A percentile compares a stretch with the other conserved stretches of the same genome.
Conservation (phyloP, 2,113 vertebrate genomes). For the Ceuthmochares aereus region DNA sequence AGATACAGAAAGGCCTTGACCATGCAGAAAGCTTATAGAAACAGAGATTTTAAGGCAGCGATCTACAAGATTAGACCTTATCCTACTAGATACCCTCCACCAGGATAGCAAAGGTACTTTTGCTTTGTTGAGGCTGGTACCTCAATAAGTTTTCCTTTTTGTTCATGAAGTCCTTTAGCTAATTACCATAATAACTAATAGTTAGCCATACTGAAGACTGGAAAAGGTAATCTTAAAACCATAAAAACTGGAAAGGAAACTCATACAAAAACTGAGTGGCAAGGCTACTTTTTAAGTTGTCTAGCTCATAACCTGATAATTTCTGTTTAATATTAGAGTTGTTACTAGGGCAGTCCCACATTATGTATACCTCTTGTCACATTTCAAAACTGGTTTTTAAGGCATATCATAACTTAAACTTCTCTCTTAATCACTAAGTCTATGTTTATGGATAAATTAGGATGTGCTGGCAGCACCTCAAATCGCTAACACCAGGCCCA, state of each 20-base stretch:
- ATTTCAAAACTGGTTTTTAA: fast-evolving
- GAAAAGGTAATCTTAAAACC: background rate
- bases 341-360: background rate
- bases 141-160: background rate
- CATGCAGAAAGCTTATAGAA: background rate
- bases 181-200: background rate
- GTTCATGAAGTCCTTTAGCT: background rate
- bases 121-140: background rate
- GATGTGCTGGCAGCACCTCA: background rate
- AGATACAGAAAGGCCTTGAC: background rate
- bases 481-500: fast-evolving
- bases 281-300: background rate
- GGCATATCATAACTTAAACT: fast-evolving
- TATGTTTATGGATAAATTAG: background rate
- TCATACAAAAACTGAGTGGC: background rate
- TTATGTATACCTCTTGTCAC: background rate
- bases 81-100: background rate
- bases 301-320: background rate
- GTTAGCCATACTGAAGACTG: background rate
- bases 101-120: background rate
- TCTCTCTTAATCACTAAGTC: background rate
- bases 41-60: background rate
- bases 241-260: background rate
- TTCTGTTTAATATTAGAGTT: background rate
- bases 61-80: background rate